These are phyloP conservation scores for Oenanthe melanoleuca DNA, from an alignment of 2,113 vertebrate genomes.

Conservation along the genomic window DNA sequence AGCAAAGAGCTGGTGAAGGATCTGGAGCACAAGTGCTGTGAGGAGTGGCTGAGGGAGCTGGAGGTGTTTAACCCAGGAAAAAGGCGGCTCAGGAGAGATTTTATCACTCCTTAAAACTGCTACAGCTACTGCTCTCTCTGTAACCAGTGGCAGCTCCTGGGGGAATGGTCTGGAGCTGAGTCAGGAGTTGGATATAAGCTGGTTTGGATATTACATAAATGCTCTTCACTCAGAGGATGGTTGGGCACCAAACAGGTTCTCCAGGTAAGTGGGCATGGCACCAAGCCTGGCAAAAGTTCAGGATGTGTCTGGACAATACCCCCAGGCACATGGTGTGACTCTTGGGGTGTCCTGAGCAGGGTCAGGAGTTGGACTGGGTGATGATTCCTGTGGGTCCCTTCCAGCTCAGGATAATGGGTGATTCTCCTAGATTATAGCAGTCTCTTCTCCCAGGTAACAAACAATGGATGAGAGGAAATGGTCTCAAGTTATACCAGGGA, in stretches of 20 bases:
- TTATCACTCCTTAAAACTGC: neutral
- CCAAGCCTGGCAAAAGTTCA: neutral
- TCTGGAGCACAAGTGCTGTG: neutral
- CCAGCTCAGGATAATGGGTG: neutral
- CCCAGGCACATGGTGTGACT: neutral
- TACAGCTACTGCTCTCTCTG: neutral
- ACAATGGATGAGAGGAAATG: too few species aligned
- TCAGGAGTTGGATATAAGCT: neutral
- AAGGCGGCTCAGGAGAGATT: neutral
- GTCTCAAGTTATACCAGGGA: neutral
- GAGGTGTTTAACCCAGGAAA: neutral
- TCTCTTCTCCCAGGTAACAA: neutral
- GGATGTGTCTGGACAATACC: too few species aligned
- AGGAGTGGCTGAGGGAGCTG: neutral
- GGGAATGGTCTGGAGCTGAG: neutral
- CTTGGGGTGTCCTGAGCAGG: neutral
- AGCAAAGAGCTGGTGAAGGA: neutral
- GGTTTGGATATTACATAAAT: neutral
- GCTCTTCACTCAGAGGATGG: neutral
- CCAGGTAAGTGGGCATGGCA: neutral
- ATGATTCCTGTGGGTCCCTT: too few species aligned
- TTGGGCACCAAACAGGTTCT: neutral
- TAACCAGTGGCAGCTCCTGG: neutral
- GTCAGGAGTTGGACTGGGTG: neutral
- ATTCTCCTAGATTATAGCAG: too few species aligned